These are phyloP conservation scores for Propithecus coquereli DNA, from an alignment of 2,113 vertebrate species.

Conservation along the genomic window DNA sequence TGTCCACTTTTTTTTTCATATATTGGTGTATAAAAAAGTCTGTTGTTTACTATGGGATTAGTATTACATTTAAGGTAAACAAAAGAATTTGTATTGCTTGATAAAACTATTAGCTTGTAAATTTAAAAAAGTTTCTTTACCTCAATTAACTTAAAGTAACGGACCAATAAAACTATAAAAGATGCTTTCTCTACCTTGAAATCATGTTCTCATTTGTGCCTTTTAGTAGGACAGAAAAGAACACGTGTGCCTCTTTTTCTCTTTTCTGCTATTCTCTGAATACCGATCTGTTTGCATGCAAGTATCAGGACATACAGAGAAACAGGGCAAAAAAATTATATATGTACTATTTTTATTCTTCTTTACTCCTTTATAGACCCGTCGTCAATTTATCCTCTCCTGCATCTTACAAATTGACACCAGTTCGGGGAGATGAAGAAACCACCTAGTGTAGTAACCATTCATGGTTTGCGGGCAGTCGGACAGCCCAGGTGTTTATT, in stretches of 20 bases:
- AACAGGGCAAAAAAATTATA: no score
- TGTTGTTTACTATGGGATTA: conserved; percentile 88
- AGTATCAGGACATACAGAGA: not conserved
- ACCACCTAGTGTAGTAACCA: not conserved
- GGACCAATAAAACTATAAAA: conserved; percentile 89
- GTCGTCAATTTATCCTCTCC: not conserved
- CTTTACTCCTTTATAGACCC: not conserved
- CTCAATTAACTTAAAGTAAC: conserved; percentile 89
- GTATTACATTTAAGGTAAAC: conserved; percentile 80
- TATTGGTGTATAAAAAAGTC: conserved; percentile 77
- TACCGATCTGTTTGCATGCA: not conserved
- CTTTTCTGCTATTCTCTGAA: not conserved
- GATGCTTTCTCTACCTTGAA: conserved; percentile 76
- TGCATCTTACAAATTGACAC: not conserved
- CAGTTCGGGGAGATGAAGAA: not conserved
- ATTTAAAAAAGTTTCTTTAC: conserved; percentile 88
- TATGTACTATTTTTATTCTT: not conserved
- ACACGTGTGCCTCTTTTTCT: not conserved
- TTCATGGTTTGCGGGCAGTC: not conserved
- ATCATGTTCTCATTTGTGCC: conserved; percentile 43
- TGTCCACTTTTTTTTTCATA: conserved; percentile 66
- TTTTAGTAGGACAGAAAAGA: not conserved
- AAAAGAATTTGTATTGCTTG: conserved; percentile 83
- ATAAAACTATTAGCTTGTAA: conserved; percentile 84
- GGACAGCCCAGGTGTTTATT: not conserved